phyloP scores from a whole-genome alignment of 2,888 invertebrate genomes.

The Keiferia lycopersicella region DNA sequence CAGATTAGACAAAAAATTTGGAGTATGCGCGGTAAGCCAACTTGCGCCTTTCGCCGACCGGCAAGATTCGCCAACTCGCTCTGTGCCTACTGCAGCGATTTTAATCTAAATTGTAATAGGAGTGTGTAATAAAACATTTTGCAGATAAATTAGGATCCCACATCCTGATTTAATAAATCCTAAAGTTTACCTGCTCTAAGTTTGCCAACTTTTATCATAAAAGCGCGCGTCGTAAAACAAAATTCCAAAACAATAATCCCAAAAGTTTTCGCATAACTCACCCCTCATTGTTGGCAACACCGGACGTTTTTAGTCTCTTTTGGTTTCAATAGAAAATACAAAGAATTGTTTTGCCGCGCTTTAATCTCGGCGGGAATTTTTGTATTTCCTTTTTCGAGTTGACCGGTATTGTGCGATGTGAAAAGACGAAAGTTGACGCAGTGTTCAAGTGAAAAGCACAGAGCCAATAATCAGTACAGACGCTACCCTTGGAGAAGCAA shows the following conservation, averaged over 20 bases:
- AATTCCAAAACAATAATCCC: constrained; percentile 22
- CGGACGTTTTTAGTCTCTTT: constrained; percentile 28
- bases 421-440: constrained; percentile 3
- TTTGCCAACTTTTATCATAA: constrained; percentile 10
- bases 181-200: constrained; percentile 1
- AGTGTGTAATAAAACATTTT: too few relatives aligned
- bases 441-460: not conserved
- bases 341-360: constrained; percentile 22
- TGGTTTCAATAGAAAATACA: constrained; percentile 27
- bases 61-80: too few relatives aligned
- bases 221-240: constrained; percentile 13
- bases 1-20: too few relatives aligned
- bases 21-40: too few relatives aligned
- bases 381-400: constrained; percentile 18
- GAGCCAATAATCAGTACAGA: not conserved
- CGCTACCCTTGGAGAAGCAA: too few relatives aligned
- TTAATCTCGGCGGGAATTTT: constrained; percentile 16
- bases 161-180: not conserved
- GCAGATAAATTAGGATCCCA: too few relatives aligned
- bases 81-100: too few relatives aligned
- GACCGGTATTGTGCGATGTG: not conserved
- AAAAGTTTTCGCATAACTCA: constrained; percentile 36
- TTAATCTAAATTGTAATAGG: too few relatives aligned
- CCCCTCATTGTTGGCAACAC: constrained; percentile 40
- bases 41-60: too few relatives aligned